Evolutionary conservation across 1,140 invertebrate species (phyloP), one percentile per base, ranked within the genome.

Genomic region (Microplitis demolitor): DNA sequence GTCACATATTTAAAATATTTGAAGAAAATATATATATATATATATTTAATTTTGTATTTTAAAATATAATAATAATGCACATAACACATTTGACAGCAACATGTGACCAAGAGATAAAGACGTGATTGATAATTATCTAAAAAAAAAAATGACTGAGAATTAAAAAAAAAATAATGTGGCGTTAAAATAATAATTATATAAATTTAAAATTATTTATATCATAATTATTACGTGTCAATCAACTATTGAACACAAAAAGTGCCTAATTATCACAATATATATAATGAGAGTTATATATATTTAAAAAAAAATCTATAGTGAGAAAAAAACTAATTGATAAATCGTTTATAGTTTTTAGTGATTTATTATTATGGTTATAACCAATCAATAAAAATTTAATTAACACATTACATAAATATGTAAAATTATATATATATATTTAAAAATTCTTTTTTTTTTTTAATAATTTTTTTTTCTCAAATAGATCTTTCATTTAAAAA

Each of bases 221-320:
- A 24, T 24, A 24, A 24, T 24, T 24, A 24, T 63, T 14, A 63
- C 53, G 53, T 14, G 3, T 54, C 4, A 54, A 66, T 13, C 35
- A 35, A 24, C 13, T 31, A 54, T 37, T 63, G 16, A 71, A 62
- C n/a, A 63, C 8, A 69, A 60, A 71, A 76, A 76, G 71, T 73
- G 74, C 71, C 71, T 76, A 73, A 73, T 71, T 54, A 45, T 73
- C 71, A 58, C 16, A 39, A 63, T 34, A 69, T 61, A 50, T 54
- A 68, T 33, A 51, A 68, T 2, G 9, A 66, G 14, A 56, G 6
- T 24, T 8, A 56, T 56, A 56, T 16, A 16, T 16, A 56, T 16
- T 54, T 45, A 11, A 56, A 56, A 72, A 53, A 50, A 72, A 61
- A 63, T 54, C 64, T 33, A 9, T 62, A 70, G 45, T 71, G 51